Percentiles rank a stretch among this genome's conserved stretches.
phyloP scores from a whole-genome alignment of 2,113 vertebrate genomes.

The Bubo bubo region DNA sequence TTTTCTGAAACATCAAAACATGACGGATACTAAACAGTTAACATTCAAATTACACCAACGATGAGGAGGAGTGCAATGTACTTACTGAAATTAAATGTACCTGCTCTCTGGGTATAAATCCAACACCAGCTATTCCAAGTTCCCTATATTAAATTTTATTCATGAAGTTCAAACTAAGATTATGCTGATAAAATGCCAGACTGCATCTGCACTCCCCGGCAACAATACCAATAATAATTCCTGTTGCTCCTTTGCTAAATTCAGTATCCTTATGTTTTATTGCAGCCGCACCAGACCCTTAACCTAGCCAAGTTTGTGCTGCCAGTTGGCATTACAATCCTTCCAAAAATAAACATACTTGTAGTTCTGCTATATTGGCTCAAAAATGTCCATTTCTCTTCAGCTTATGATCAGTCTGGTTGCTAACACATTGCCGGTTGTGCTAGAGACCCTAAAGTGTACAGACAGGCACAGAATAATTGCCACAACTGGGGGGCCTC shows the following conservation, averaged over 20 bases:
- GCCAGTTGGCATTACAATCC: constrained; percentile 40
- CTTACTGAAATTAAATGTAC: constrained; percentile 60
- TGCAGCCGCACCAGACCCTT: constrained; percentile 29
- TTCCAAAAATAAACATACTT: constrained; percentile 54
- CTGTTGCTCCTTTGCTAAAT: constrained; percentile 47
- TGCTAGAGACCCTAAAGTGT: not conserved
- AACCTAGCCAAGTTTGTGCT: constrained; percentile 15
- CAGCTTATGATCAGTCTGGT: not conserved
- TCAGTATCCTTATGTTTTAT: constrained; percentile 36
- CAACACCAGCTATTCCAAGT: constrained; percentile 2
- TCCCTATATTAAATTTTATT: constrained; percentile 43
- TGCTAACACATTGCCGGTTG: not conserved
- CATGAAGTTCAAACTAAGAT: constrained; percentile 52
- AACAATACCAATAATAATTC: constrained; percentile 31
- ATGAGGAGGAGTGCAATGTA: constrained; percentile 20
- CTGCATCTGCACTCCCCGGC: constrained; percentile 33
- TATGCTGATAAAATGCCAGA: constrained; percentile 56
- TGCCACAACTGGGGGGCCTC: not conserved
- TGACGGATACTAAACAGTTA: constrained; percentile 20
- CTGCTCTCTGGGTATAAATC: constrained; percentile 44
- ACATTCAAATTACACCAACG: not conserved
- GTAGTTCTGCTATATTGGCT: constrained; percentile 25
- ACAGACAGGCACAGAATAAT: not conserved
- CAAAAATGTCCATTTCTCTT: not conserved
- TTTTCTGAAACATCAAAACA: not conserved